Evolutionary conservation across 1,140 invertebrate species (phyloP).

Genomic region (Dendroctonus valens): DNA sequence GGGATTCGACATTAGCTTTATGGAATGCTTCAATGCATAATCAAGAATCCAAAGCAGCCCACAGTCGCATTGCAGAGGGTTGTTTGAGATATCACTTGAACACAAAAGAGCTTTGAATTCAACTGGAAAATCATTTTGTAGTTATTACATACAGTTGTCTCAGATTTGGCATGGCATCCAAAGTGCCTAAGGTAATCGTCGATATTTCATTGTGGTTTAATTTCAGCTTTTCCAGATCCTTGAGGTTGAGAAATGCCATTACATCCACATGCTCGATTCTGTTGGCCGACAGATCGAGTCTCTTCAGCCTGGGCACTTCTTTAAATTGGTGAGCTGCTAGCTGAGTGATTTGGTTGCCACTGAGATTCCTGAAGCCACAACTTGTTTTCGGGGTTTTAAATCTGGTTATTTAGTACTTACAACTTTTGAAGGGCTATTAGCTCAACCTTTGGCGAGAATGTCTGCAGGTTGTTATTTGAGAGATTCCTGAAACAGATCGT

Average conservation of each 20-base stretch:
- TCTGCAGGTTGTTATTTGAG: slow-evolving; percentile 45
- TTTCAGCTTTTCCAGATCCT: slow-evolving; percentile 64
- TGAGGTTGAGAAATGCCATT: slow-evolving; percentile 62
- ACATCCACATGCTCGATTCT: slow-evolving; percentile 63
- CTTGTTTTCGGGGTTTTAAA: neutral
- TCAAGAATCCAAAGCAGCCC: slow-evolving; percentile 75
- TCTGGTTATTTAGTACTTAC: slow-evolving; percentile 40
- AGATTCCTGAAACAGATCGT: slow-evolving; percentile 45
- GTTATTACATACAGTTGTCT: slow-evolving; percentile 68
- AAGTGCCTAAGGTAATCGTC: slow-evolving; percentile 63
- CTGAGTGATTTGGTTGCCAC: slow-evolving; percentile 71
- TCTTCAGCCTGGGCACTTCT: slow-evolving; percentile 65
- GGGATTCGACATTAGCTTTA: slow-evolving; percentile 68
- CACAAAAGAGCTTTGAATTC: neutral
- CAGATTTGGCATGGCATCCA: slow-evolving; percentile 63
- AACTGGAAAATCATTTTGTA: neutral
- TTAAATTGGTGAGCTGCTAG: slow-evolving; percentile 74
- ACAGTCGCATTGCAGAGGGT: slow-evolving; percentile 81
- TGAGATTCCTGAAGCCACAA: slow-evolving; percentile 61
- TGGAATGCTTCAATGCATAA: slow-evolving; percentile 66
- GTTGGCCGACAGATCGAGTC: slow-evolving; percentile 67
- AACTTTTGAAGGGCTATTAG: slow-evolving; percentile 49
- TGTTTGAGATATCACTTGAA: slow-evolving; percentile 69
- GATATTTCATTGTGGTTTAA: slow-evolving; percentile 68
- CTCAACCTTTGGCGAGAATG: slow-evolving; percentile 46